Conservation (phyloP, 2,888 invertebrate species). For the Drosophila siamana region DNA sequence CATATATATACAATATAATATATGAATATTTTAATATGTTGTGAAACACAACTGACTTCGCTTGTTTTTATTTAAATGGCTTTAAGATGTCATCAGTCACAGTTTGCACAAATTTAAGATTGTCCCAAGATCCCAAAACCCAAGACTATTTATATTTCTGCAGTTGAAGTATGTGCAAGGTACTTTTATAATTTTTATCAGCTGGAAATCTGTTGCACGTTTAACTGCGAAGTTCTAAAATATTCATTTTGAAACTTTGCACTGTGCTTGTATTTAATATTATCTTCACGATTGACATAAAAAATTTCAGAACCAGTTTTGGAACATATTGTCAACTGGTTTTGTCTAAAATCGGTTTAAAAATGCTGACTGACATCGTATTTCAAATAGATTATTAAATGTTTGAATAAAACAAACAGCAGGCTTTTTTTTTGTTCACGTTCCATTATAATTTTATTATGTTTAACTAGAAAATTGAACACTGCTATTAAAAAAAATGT, state of each 20-base stretch:
- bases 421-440: background rate
- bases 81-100: no score
- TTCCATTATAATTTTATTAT: background rate
- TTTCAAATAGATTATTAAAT: background rate
- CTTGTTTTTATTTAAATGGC: background rate
- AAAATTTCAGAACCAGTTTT: background rate
- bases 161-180: no score
- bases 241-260: no score
- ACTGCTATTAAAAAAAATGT: slow-evolving; percentile 1
- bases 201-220: no score
- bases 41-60: background rate
- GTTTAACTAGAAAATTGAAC: slow-evolving; percentile 14
- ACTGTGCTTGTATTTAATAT: no score
- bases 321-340: background rate
- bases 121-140: no score
- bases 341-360: background rate
- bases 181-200: no score
- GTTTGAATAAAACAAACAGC: background rate
- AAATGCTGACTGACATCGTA: background rate
- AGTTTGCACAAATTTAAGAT: no score
- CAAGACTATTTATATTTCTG: no score
- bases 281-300: no score
- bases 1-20: slow-evolving; percentile 39
- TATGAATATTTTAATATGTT: slow-evolving; percentile 46
- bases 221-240: no score